Evolutionary conservation across 1,140 invertebrate genomes (phyloP), one percentile per base, ranked within the genome.

Genomic region (Babylonia areolata): DNA sequence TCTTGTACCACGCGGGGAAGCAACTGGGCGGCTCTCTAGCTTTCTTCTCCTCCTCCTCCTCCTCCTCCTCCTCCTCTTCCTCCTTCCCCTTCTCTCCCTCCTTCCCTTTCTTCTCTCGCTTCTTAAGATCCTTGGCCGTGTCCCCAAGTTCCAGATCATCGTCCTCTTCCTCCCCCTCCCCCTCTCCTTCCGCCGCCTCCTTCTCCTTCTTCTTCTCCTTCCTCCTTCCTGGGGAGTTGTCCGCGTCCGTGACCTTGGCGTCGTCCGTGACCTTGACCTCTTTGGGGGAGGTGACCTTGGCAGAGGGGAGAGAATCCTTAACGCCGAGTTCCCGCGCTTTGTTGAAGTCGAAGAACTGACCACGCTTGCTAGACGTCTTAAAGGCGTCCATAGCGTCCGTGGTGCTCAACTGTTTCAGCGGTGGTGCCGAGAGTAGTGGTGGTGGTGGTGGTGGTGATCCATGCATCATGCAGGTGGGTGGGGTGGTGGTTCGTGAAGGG

Each of bases 101-200:
- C 58, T 64, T 69, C 12, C 86, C 64, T 11, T 83, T 46, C 20
- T 5, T 58, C 15, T 88, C 79, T 6, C 86, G 87, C 51, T 89
- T 64, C 20, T 88, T 79, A 5, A 86, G 86, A 23, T 81, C 87
- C 37, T 86, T 86, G 20, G 89, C 90, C 58, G 91, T 90, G 79
- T 88, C 90, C 0, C 90, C 90, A 5, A 90, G 85, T 17, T 86
- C 85, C 17, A 90, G 46, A 20, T 87, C 89, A 75, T 91, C 91
- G 40, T 88, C 89, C 35, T 86, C 80, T 2, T 86, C 78, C 28
- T 82, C 77, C n/a, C 6, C 58, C 20, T n/a, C 58, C 20, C 20
- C 58, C 79, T 84, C 77, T 5, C 86, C 81, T 6, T 79, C 71
- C 42, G 5, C 46, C 17, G 9, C 17, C 17, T 89, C 79, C 2